phyloP scores from a whole-genome alignment of 2,113 vertebrate species.

The Callorhinus ursinus region DNA sequence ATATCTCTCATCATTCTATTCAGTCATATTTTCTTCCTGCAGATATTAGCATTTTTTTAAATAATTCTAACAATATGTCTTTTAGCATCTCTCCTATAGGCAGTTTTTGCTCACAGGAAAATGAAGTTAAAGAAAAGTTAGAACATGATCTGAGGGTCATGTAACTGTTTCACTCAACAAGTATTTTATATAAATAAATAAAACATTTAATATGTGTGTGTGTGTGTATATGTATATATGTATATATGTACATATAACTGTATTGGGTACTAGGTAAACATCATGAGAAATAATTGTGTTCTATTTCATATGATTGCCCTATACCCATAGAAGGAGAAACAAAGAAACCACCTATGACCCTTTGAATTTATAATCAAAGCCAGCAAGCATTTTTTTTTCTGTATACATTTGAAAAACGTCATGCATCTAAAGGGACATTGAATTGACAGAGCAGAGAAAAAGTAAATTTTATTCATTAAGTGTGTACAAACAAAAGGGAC shows the following conservation, averaged over 20 bases:
- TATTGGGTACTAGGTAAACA: neutral
- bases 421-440: neutral
- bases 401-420: neutral
- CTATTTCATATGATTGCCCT: neutral
- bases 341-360: neutral
- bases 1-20: neutral
- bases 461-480: neutral
- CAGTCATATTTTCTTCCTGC: neutral
- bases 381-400: neutral
- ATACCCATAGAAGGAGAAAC: neutral
- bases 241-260: neutral
- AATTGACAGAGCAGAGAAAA: neutral
- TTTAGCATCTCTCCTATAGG: neutral
- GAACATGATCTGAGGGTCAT: neutral
- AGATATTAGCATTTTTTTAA: neutral
- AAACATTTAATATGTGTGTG: neutral
- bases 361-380: neutral
- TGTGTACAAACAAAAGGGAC: neutral
- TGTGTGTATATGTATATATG: too few relatives aligned
- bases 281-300: neutral
- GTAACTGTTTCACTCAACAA: neutral
- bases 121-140: neutral
- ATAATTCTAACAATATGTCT: neutral
- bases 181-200: neutral
- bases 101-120: neutral